phyloP scores from a whole-genome alignment of 2,113 vertebrate species.

The Oncorhynchus masou region DNA sequence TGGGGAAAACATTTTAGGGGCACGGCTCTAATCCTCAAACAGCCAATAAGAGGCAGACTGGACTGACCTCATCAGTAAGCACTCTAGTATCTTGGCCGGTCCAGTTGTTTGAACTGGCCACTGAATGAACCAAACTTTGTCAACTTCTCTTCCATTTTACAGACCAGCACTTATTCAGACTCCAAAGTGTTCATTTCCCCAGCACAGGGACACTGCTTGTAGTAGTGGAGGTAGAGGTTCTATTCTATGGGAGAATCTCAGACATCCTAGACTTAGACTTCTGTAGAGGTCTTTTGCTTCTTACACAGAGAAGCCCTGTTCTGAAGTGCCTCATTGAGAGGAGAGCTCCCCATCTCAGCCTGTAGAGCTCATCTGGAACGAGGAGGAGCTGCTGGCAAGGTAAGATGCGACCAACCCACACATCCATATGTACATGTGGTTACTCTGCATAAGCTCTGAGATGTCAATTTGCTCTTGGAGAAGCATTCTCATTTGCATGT shows the following conservation, averaged over 20 bases:
- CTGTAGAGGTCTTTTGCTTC: slow-evolving; percentile 6
- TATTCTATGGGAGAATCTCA: slow-evolving; percentile 32
- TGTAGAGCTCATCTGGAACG: slow-evolving; percentile 36
- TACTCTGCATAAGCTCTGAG: slow-evolving; percentile 7
- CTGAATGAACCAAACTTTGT: slow-evolving; percentile 38
- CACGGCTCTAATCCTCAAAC: slow-evolving; percentile 38
- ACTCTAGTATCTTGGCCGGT: slow-evolving; percentile 27
- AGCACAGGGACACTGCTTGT: not conserved
- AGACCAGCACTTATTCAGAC: slow-evolving; percentile 24
- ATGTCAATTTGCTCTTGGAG: not conserved
- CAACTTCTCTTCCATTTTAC: slow-evolving; percentile 17
- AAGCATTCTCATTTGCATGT: too few species aligned
- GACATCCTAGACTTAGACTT: slow-evolving; percentile 12
- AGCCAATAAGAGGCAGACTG: slow-evolving; percentile 64
- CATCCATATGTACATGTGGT: slow-evolving; percentile 5
- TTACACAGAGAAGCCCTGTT: slow-evolving; percentile 14
- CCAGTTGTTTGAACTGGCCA: slow-evolving; percentile 48
- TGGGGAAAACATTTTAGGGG: slow-evolving; percentile 58
- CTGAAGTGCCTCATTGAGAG: too few species aligned
- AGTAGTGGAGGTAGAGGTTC: slow-evolving; percentile 1
- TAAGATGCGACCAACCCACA: slow-evolving; percentile 49
- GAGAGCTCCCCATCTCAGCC: slow-evolving; percentile 16
- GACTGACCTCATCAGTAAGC: slow-evolving; percentile 42
- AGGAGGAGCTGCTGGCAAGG: slow-evolving; percentile 50
- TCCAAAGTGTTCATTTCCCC: not conserved